Evolutionary conservation across 2,888 invertebrate species (phyloP).

Genomic region (Apamea crenata): DNA sequence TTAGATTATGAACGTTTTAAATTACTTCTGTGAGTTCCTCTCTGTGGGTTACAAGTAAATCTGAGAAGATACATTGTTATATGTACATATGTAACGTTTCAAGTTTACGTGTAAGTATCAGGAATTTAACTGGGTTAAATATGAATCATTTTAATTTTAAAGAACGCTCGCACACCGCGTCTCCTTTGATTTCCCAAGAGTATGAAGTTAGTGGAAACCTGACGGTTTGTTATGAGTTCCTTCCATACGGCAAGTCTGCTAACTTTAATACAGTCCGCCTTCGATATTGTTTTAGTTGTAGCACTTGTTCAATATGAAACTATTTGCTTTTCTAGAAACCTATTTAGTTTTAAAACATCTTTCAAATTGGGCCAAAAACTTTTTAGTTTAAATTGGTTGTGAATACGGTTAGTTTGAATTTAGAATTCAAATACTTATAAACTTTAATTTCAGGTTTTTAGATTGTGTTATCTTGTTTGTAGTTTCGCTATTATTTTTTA

Average conservation of each 20-base stretch:
- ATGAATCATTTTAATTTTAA: slow-evolving; percentile 71
- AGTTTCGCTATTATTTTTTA: slow-evolving; percentile 1
- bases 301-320: slow-evolving; percentile 31
- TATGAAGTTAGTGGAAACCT: slow-evolving; percentile 69
- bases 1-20: neutral
- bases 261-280: slow-evolving; percentile 50
- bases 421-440: slow-evolving; percentile 13
- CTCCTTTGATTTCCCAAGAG: slow-evolving; percentile 79
- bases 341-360: slow-evolving; percentile 13
- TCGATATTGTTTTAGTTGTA: slow-evolving; percentile 52
- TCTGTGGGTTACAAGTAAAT: neutral
- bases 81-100: neutral
- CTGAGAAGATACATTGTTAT: neutral
- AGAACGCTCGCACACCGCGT: slow-evolving; percentile 66
- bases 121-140: slow-evolving; percentile 37
- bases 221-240: slow-evolving; percentile 71
- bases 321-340: slow-evolving; percentile 19
- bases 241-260: slow-evolving; percentile 26
- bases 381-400: slow-evolving; percentile 11
- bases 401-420: slow-evolving; percentile 2
- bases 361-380: neutral
- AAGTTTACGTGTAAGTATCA: slow-evolving; percentile 7
- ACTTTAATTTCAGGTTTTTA: neutral
- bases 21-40: neutral
- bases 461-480: neutral